Evolutionary conservation across 2,888 invertebrate species (phyloP).

Genomic region (Idaea aversata): DNA sequence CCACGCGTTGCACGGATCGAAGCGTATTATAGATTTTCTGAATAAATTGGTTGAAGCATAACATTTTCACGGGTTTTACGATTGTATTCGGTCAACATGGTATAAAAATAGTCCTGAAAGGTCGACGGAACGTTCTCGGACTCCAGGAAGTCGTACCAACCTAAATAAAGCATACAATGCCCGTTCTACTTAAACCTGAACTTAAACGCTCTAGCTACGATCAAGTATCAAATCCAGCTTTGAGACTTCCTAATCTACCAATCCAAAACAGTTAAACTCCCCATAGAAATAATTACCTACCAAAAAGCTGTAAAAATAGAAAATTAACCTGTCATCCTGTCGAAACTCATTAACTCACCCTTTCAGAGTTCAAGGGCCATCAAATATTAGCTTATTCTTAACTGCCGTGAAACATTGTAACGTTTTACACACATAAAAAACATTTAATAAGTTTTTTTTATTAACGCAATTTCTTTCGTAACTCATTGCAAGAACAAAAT

Average conservation of each 20-base stretch:
- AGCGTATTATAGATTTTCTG: neutral
- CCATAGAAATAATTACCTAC: neutral
- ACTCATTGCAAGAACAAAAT: neutral
- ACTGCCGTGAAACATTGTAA: neutral
- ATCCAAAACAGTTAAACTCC: neutral
- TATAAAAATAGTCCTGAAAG: neutral
- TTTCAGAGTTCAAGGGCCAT: neutral
- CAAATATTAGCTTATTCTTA: neutral
- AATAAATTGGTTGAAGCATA: neutral
- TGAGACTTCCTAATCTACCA: too few relatives aligned
- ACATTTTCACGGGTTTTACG: neutral
- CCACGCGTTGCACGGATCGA: slow-evolving; percentile 5
- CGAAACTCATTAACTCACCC: neutral
- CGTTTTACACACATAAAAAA: neutral
- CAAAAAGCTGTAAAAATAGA: neutral
- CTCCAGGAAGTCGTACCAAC: neutral
- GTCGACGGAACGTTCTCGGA: neutral
- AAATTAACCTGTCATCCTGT: neutral
- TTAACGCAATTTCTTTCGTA: neutral
- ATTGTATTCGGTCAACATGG: neutral
- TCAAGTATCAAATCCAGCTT: too few relatives aligned
- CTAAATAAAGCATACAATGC: too few relatives aligned
- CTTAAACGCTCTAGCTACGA: too few relatives aligned
- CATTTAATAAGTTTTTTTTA: neutral
- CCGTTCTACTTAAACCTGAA: too few relatives aligned